Evolutionary conservation across 2,888 invertebrate genomes (phyloP).

Genomic region (Mesochorus sp.): DNA sequence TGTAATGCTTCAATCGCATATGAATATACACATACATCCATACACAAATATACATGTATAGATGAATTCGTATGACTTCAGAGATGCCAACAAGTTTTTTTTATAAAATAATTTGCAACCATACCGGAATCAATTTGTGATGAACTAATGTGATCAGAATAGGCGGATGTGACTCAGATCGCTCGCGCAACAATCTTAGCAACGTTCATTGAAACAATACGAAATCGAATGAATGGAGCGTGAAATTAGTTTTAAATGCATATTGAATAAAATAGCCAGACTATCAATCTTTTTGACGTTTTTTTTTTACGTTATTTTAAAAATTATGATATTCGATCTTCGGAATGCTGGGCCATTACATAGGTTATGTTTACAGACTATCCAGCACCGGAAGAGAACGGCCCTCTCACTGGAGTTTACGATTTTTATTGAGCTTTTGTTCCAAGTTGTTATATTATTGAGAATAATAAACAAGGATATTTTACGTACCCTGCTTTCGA

Average conservation of each 20-base stretch:
- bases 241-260: neutral
- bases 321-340: no score
- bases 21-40: no score
- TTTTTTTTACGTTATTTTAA: no score
- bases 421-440: neutral
- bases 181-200: neutral
- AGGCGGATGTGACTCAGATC: neutral
- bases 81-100: no score
- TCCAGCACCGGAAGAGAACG: neutral
- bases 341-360: slow-evolving; percentile 2
- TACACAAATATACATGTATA: no score
- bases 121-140: no score
- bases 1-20: no score
- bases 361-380: slow-evolving; percentile 51
- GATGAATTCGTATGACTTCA: no score
- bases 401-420: neutral
- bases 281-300: no score
- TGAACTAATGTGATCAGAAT: neutral
- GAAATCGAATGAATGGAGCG: neutral
- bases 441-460: neutral
- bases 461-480: neutral
- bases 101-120: no score
- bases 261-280: no score
- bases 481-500: slow-evolving; percentile 24
- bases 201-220: neutral